Evolutionary conservation across 1,140 invertebrate genomes (phyloP).

Genomic region (Thrips palmi): DNA sequence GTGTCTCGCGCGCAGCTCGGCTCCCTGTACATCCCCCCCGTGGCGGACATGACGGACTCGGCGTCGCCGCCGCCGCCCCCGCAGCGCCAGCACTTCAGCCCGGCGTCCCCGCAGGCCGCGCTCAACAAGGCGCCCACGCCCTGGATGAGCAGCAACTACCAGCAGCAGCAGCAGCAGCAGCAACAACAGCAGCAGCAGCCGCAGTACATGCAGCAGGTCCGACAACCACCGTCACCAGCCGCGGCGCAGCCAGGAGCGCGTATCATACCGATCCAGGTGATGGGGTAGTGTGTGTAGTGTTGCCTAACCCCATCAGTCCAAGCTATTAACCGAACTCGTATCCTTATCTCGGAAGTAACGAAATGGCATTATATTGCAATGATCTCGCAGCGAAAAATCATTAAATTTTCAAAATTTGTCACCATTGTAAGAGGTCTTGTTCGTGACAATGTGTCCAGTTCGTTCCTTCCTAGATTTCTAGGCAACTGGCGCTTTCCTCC

Average conservation of each 20-base stretch:
- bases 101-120: conserved; percentile 12
- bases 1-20: conserved; percentile 14
- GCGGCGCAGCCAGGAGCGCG: conserved; percentile 13
- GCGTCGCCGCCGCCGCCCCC: no score
- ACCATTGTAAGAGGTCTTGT: no score
- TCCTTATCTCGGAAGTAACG: no score
- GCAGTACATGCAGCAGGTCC: conserved; percentile 18
- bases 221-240: conserved; percentile 15
- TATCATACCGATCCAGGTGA: conserved; percentile 18
- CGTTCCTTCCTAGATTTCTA: no score
- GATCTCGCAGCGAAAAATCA: no score
- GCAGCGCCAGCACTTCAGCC: no score
- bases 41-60: conserved; percentile 1
- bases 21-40: conserved; percentile 12
- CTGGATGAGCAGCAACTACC: conserved; percentile 30
- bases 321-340: no score
- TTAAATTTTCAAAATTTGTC: no score
- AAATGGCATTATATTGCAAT: no score
- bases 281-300: background rate
- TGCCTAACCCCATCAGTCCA: no score
- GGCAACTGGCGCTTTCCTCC: no score
- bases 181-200: conserved; percentile 23
- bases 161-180: conserved; percentile 24
- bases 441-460: no score
- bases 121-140: conserved; percentile 35